Evolutionary conservation across 2,888 invertebrate genomes (phyloP), one percentile per base, ranked within the genome.

Genomic region (Neelides folsomi): DNA sequence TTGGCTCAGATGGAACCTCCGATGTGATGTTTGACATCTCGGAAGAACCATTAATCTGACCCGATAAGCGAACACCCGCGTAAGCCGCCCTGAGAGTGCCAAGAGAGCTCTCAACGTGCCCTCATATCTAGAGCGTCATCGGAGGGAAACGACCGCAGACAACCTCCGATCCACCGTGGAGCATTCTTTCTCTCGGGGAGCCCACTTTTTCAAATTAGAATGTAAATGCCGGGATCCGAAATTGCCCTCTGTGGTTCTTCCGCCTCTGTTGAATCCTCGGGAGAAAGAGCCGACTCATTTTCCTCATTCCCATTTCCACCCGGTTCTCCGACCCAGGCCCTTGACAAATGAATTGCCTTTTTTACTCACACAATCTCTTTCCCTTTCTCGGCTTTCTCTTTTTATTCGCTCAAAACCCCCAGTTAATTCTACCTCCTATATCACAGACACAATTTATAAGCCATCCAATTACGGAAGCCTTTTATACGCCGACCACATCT

Each of bases 31-130:
- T 51, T 56, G 56, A 56, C 49, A 45, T 51, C 42, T 19, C 15
- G 42, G 52, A 50, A 50, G 43, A 52, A 40, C 50, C 57, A 57
- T 57, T 57, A 47, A 57, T 57, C 51, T 57, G 54, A 57, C 52
- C 57, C 50, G 57, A 57, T 54, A 57, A 57, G 57, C 15, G 42
- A 34, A 49, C 27, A 5, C 27, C 27, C 27, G n/a, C n/a, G 27
- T 27, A 27, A 27, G 27, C 27, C 27, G 27, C 27, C 43, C 44
- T 34, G 49, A 40, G 45, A 43, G 44, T 38, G 46, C 51, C 13
- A 20, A 34, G 19, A 36, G 47, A 47, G 39, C 38, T 43, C 42
- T 43, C 38, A 43, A 38, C 36, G 10, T 43, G 44, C 40, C 36
- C 35, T 16, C 47, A 40, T 55, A 57, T 57, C 57, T 54, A 15